Conservation (phyloP, 2,888 invertebrate genomes). For the Lottia scabra region DNA sequence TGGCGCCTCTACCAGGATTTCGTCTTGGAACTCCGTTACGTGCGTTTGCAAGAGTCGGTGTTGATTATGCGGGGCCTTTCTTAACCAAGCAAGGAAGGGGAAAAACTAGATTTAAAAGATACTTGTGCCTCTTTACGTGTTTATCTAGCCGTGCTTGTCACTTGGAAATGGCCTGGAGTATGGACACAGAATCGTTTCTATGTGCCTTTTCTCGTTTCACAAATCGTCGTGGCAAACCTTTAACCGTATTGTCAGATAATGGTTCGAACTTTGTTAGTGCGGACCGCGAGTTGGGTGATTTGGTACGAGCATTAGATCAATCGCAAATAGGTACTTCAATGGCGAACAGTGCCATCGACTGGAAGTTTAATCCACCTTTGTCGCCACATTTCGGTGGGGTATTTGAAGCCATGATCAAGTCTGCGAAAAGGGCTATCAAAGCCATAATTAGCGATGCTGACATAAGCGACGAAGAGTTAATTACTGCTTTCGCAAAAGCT, state of each 20-base stretch:
- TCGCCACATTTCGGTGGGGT: constrained; percentile 63
- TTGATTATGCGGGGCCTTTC: no score
- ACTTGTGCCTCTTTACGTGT: no score
- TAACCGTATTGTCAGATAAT: constrained; percentile 29
- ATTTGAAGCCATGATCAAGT: no score
- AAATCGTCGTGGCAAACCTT: constrained; percentile 22
- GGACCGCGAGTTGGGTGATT: constrained; percentile 20
- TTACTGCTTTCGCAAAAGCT: constrained; percentile 13
- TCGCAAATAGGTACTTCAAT: constrained; percentile 14
- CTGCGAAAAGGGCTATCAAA: constrained; percentile 44
- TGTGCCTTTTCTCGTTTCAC: not conserved
- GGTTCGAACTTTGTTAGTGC: constrained; percentile 37
- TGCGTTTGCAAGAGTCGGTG: not conserved
- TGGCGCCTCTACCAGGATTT: not conserved
- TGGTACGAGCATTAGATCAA: constrained; percentile 17
- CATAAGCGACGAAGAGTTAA: constrained; percentile 3
- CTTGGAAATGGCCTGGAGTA: no score
- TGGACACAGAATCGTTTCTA: no score
- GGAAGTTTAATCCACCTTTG: constrained; percentile 62
- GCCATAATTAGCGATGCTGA: not conserved
- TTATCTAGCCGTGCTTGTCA: no score
- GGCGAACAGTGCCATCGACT: constrained; percentile 39
- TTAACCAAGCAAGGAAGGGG: no score
- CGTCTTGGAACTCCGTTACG: not conserved
- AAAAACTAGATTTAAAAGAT: no score